Evolutionary conservation across 2,113 vertebrate genomes (phyloP).

Genomic region (Phrynosoma platyrhinos): DNA sequence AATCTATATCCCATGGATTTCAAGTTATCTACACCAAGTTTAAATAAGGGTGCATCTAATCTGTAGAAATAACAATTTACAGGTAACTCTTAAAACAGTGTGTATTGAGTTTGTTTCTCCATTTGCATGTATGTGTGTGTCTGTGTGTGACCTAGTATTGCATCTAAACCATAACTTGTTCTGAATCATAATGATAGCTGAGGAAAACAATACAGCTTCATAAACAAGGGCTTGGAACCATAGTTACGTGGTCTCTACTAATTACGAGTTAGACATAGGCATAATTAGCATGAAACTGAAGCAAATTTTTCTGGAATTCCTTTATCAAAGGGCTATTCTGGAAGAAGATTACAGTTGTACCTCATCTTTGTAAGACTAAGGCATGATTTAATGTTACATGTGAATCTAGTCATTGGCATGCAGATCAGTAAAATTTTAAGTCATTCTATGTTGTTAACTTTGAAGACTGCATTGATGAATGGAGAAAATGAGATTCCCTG

Average conservation of each 20-base stretch:
- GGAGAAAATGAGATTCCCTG: conserved; percentile 37
- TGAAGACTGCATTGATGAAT: conserved; percentile 32
- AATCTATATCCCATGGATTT: not conserved
- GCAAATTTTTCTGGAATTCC: not conserved
- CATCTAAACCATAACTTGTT: not conserved
- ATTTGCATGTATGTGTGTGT: not conserved
- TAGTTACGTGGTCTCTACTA: not conserved
- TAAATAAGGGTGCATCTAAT: not conserved
- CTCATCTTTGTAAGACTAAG: not conserved
- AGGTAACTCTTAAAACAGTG: too few species aligned
- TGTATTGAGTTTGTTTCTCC: not conserved
- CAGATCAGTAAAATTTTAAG: conserved; percentile 38
- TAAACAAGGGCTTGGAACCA: not conserved
- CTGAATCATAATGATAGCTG: not conserved
- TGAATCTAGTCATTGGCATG: not conserved
- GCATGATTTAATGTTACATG: not conserved
- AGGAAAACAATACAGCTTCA: not conserved
- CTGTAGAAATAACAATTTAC: too few species aligned
- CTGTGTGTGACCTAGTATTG: not conserved
- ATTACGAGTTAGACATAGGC: not conserved
- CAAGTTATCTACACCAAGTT: not conserved
- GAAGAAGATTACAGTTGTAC: not conserved
- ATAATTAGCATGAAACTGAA: not conserved
- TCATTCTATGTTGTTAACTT: conserved; percentile 53
- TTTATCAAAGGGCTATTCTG: not conserved